Conservation (phyloP, 2,888 invertebrate genomes). For the Petrolisthes cinctipes region DNA sequence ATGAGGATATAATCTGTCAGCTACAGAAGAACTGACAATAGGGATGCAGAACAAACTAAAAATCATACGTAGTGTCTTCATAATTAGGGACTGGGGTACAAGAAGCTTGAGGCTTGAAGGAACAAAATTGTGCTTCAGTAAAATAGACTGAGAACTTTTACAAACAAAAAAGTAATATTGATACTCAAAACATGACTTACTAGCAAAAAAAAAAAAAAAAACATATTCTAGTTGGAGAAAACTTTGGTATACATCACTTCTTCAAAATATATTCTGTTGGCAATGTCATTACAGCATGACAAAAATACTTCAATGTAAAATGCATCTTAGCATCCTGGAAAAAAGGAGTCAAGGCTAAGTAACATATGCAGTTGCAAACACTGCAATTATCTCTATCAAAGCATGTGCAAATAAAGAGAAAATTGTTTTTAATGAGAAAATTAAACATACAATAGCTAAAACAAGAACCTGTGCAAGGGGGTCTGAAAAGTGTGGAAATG, state of each 20-base stretch:
- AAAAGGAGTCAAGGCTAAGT: conserved; percentile 3
- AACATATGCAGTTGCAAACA: conserved; percentile 37
- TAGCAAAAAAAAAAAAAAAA: conserved; percentile 1
- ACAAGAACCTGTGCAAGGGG: no score
- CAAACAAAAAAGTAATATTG: no score
- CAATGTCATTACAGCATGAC: conserved; percentile 39
- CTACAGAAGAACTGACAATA: no score
- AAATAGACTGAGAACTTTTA: no score
- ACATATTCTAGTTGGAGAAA: conserved; percentile 27
- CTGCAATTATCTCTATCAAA: conserved; percentile 43
- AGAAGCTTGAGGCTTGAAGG: no score
- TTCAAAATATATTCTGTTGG: conserved; percentile 22
- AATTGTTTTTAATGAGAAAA: conserved; percentile 10
- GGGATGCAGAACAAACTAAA: no score
- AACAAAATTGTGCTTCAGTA: no score
- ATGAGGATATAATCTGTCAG: no score
- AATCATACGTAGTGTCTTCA: no score
- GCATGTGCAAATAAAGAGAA: conserved; percentile 45
- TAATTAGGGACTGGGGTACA: no score
- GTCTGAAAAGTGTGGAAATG: no score
- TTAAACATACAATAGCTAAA: background rate
- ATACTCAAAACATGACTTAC: background rate
- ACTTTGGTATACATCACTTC: conserved; percentile 52
- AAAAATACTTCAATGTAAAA: conserved; percentile 36
- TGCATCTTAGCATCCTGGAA: conserved; percentile 21